Base-by-base conservation (phyloP, 1,140 invertebrate genomes). In the Macrostomum lignano region DNA sequence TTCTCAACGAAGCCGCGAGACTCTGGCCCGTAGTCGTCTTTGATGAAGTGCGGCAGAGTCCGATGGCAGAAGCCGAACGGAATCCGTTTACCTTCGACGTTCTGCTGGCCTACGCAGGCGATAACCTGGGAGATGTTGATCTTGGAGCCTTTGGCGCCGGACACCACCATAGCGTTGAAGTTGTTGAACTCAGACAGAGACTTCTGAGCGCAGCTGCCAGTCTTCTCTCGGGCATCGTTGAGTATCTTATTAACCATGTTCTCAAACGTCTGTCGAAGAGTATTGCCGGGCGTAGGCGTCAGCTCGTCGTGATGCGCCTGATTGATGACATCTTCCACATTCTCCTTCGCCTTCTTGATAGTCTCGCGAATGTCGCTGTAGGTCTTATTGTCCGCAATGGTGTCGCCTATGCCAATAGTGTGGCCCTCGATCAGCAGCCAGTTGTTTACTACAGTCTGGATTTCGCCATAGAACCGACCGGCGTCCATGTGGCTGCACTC, bases 81-180 rank as follows among this genome's bases (percentile, higher is more conserved):
- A 50, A 99, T 98, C 44, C 91, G 77, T 65, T 96, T 98, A 58
- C 91, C 91, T 68, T 99, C 91, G 30, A 99, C 91, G 68, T 98
- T 98, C 58, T 99, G 91, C 59, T 99, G 91, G 17, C 91, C 91
- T 37, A 99, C 91, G 69, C 91, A 99, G 62, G 91, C 91, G 67
- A 98, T 96, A 66, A 75, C 73, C 65, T 96, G 88, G 19, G 91
- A 98, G 50, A 99, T 98, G 48, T 98, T 99, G 67, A 99, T 99
- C 48, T 94, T 94, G 4, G 86, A 96, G 29, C 91, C 91, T 58
- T 99, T 99, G 0, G 88, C 84, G 35, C 91, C 91, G 14, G 91
- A 76, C 1, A 98, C 86, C 42, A 99, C 91, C 91, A 98, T 99
- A 66, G 84, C 75, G 54, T 98, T 98, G 45, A 99, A 67, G 59